phyloP scores from a whole-genome alignment of 2,113 vertebrate genomes.

The Lepisosteus osseus region DNA sequence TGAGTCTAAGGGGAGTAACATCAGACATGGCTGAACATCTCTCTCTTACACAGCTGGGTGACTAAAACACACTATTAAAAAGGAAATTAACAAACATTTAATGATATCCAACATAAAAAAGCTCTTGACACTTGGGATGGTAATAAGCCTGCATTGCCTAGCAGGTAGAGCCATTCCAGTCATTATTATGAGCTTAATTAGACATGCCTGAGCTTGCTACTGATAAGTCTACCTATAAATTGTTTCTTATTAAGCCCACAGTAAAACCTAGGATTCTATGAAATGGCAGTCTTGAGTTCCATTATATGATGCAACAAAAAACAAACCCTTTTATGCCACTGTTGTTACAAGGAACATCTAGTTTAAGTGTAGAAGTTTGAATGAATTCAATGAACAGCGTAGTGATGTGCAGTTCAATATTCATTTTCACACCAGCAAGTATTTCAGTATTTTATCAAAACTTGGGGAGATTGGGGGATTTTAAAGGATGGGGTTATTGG shows the following conservation, averaged over 20 bases:
- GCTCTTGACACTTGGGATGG: conserved; percentile 51
- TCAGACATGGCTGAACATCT: conserved; percentile 33
- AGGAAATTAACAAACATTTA: conserved; percentile 54
- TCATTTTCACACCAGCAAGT: conserved; percentile 36
- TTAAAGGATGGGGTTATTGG: conserved; percentile 29
- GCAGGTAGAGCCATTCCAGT: conserved; percentile 49
- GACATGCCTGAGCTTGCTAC: conserved; percentile 45
- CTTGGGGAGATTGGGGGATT: conserved; percentile 20
- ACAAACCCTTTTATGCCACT: conserved; percentile 28
- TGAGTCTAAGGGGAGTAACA: not conserved
- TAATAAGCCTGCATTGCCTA: conserved; percentile 36
- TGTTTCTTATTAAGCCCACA: conserved; percentile 34
- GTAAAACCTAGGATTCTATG: conserved; percentile 36
- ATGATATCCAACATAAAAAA: conserved; percentile 48
- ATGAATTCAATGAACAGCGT: conserved; percentile 28
- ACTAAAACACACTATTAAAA: conserved; percentile 48
- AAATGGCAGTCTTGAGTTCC: conserved; percentile 33
- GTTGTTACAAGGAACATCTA: conserved; percentile 46
- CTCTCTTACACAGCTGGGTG: conserved; percentile 38
- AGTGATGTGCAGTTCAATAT: conserved; percentile 33
- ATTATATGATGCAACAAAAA: conserved; percentile 44
- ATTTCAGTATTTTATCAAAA: conserved; percentile 49
- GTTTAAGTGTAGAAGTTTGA: conserved; percentile 39
- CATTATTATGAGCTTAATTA: conserved; percentile 52
- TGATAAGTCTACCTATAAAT: conserved; percentile 38